phyloP scores from a whole-genome alignment of 2,113 vertebrate species.

The Oryzias celebensis region DNA sequence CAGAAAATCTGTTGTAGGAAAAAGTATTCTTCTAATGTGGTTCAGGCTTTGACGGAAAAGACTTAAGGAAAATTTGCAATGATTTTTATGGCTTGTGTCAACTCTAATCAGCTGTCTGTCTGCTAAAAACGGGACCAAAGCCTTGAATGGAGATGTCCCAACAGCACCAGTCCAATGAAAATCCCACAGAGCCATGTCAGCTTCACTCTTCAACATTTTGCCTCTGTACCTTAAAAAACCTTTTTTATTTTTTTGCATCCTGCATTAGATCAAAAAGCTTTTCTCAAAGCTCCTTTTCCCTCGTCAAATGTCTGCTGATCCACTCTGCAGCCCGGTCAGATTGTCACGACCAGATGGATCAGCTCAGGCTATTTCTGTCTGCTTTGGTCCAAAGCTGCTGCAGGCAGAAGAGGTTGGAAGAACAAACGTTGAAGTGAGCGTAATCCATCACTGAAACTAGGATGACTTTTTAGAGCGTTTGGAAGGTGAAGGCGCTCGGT shows the following conservation, averaged over 20 bases:
- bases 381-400: constrained; percentile 41
- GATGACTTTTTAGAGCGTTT: constrained; percentile 32
- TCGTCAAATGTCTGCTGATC: constrained; percentile 1
- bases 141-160: not conserved
- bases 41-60: no score
- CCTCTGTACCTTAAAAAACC: not conserved
- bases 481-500: constrained; percentile 19
- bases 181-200: not conserved
- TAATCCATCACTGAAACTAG: constrained; percentile 21
- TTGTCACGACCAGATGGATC: constrained; percentile 38
- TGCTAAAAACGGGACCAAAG: not conserved
- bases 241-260: not conserved
- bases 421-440: constrained; percentile 36
- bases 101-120: no score
- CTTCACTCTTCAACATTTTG: not conserved
- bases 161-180: not conserved
- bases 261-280: not conserved
- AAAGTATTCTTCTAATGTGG: no score
- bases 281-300: not conserved
- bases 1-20: no score
- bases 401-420: constrained; percentile 38
- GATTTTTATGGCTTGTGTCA: no score
- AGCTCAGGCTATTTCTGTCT: constrained; percentile 42
- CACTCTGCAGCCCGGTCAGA: constrained; percentile 26
- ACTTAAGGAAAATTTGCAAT: no score